Percentiles rank a stretch among this genome's conserved stretches.
Conservation (phyloP, 2,113 vertebrate genomes). For the Ceyx melanurus region DNA sequence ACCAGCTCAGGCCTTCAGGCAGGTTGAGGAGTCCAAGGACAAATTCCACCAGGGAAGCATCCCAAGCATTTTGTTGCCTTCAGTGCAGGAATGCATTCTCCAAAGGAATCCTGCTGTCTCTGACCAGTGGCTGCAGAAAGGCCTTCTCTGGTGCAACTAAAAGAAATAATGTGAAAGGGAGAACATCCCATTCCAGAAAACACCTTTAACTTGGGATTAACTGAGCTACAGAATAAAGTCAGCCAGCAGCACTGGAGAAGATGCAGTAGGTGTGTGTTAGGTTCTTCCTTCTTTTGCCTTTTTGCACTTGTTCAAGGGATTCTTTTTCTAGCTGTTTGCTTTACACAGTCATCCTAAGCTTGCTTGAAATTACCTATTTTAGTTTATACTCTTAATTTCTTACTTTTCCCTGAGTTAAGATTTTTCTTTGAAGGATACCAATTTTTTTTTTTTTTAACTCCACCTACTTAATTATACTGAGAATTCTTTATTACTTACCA, state of each 20-base stretch:
- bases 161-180: not conserved
- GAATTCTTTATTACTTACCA: not conserved
- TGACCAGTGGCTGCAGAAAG: not conserved
- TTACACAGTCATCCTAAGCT: not conserved
- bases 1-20: not conserved
- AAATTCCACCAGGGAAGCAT: not conserved
- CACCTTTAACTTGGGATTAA: not conserved
- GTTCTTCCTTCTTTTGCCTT: not conserved
- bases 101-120: not conserved
- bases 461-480: not conserved
- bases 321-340: not conserved
- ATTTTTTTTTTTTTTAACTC: not conserved
- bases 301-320: not conserved
- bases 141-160: not conserved
- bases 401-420: not conserved
- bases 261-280: not conserved
- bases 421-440: not conserved
- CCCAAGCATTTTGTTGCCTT: not conserved
- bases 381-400: not conserved
- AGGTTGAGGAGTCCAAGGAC: not conserved
- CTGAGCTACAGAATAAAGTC: not conserved
- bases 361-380: not conserved
- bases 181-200: not conserved
- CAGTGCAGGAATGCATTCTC: not conserved
- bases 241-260: no score